phyloP scores from a whole-genome alignment of 2,888 invertebrate species.

The Platycheirus rosarum region DNA sequence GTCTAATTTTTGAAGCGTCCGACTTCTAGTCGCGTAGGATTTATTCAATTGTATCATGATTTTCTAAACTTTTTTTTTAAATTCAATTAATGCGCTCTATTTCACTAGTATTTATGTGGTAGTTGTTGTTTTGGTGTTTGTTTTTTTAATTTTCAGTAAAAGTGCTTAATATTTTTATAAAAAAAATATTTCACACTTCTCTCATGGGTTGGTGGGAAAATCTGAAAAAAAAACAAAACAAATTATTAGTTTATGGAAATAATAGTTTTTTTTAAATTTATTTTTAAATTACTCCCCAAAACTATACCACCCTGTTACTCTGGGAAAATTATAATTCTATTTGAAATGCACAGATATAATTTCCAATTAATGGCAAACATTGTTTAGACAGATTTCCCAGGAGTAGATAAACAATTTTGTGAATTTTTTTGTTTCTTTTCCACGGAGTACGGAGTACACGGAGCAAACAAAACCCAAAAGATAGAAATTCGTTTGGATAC shows the following conservation, averaged over 20 bases:
- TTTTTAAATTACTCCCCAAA: no score
- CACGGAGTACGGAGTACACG: background rate
- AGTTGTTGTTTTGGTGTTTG: background rate
- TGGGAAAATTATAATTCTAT: background rate
- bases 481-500: slow-evolving; percentile 31
- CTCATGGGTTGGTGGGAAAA: slow-evolving; percentile 51
- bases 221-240: slow-evolving; percentile 44
- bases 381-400: slow-evolving; percentile 41
- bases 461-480: slow-evolving; percentile 4
- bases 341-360: slow-evolving; percentile 11
- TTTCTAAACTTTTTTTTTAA: slow-evolving; percentile 41
- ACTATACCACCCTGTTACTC: no score
- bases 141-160: slow-evolving; percentile 27
- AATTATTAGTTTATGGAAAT: background rate
- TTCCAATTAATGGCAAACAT: slow-evolving; percentile 38
- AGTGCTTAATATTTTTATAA: slow-evolving; percentile 58
- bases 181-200: slow-evolving; percentile 67
- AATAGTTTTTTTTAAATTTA: background rate
- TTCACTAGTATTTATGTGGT: background rate
- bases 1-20: slow-evolving; percentile 68
- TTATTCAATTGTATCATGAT: slow-evolving; percentile 66
- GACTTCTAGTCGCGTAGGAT: slow-evolving; percentile 70
- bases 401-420: slow-evolving; percentile 32
- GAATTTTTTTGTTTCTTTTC: background rate
- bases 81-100: slow-evolving; percentile 3